Percentiles rank a stretch among this genome's conserved stretches.
These are phyloP conservation scores for Microcebus ravelobensis DNA, from an alignment of 2,113 vertebrate species.

Conservation along the genomic window DNA sequence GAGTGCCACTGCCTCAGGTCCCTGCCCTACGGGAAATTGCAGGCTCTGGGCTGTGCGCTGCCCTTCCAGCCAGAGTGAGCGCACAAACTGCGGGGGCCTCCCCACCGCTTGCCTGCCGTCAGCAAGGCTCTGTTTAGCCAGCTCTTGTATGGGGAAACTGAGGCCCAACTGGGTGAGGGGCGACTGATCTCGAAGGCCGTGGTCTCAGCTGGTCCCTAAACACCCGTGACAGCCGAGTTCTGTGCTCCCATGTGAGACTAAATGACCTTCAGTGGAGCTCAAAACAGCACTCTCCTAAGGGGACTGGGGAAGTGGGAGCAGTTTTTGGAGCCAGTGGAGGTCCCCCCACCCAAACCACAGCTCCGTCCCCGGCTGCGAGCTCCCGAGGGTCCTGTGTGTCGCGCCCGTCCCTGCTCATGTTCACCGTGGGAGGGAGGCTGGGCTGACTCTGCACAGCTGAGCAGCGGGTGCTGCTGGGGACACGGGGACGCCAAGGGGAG, in stretches of 20 bases:
- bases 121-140: not conserved
- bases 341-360: too few relatives aligned
- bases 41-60: not conserved
- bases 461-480: not conserved
- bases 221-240: fast-evolving
- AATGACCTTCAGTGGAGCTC: not conserved
- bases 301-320: too few relatives aligned
- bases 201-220: not conserved
- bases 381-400: not conserved
- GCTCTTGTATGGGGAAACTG: not conserved
- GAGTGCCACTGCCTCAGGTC: not conserved
- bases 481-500: fast-evolving
- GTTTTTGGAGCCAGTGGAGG: too few relatives aligned
- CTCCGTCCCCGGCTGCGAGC: not conserved
- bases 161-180: not conserved
- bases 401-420: fast-evolving
- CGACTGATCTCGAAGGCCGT: fast-evolving
- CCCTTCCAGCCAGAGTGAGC: not conserved
- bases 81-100: fast-evolving
- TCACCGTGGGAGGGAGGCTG: not conserved
- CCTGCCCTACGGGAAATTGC: not conserved
- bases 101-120: not conserved
- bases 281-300: not conserved
- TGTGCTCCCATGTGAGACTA: not conserved
- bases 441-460: not conserved